phyloP scores from a whole-genome alignment of 2,797 vertebrate species.

The Luscinia megarhynchos region DNA sequence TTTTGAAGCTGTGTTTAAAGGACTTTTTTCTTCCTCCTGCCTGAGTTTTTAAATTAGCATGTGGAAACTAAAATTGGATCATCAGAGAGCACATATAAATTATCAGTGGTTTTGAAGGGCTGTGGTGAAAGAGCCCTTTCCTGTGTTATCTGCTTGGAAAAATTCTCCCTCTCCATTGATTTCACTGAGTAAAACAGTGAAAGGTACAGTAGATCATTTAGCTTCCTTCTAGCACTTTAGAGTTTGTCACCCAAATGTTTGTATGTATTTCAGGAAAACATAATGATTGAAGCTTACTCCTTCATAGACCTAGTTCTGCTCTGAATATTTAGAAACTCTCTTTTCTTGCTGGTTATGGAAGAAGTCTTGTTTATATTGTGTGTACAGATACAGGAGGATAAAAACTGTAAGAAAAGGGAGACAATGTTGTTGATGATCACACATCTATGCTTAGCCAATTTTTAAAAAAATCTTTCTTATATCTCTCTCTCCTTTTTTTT shows the following conservation, averaged over 20 bases:
- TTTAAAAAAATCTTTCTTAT: rapidly evolving
- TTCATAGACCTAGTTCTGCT: neutral
- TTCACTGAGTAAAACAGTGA: neutral
- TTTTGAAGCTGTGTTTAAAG: neutral
- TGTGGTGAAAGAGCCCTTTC: neutral
- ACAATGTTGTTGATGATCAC: rapidly evolving
- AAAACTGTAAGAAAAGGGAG: neutral
- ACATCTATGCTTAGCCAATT: rapidly evolving
- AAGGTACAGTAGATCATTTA: neutral
- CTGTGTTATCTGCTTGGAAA: neutral
- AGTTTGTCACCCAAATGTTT: neutral
- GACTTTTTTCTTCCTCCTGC: neutral
- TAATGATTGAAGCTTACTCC: rapidly evolving
- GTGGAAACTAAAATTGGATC: neutral
- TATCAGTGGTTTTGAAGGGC: neutral
- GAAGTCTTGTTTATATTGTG: neutral
- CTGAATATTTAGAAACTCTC: neutral
- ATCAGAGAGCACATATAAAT: neutral
- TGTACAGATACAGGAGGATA: neutral
- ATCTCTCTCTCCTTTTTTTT: neutral
- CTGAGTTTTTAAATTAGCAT: neutral
- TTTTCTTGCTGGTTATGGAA: neutral
- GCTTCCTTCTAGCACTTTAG: neutral
- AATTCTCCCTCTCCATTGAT: neutral
- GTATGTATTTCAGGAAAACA: neutral